phyloP scores from a whole-genome alignment of 2,888 invertebrate genomes.

The Clistopyga incitator region DNA sequence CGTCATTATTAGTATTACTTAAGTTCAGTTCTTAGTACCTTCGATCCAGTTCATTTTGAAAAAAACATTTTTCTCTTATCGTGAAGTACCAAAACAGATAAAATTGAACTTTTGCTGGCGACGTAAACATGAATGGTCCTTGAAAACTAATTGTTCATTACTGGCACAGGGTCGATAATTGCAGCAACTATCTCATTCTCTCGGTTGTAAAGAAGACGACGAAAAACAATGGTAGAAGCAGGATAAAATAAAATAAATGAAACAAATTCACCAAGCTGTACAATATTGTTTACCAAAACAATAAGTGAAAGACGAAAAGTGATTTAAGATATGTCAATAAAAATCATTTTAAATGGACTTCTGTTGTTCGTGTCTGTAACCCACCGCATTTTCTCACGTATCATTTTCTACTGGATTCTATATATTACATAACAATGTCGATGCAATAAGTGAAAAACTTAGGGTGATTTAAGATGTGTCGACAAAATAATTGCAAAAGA shows the following conservation, averaged over 20 bases:
- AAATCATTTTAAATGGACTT: slow-evolving; percentile 74
- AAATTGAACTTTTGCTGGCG: too few species aligned
- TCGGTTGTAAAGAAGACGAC: slow-evolving; percentile 35
- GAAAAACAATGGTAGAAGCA: slow-evolving; percentile 16
- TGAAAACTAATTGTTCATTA: neutral
- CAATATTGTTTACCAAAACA: slow-evolving; percentile 74
- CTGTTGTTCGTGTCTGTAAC: neutral
- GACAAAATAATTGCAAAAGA: slow-evolving; percentile 76
- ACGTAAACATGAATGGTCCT: neutral
- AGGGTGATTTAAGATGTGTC: slow-evolving; percentile 76
- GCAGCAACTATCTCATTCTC: neutral
- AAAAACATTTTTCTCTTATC: too few species aligned
- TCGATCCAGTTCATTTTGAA: too few species aligned
- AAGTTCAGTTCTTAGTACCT: too few species aligned
- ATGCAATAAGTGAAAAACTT: slow-evolving; percentile 77
- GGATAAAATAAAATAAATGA: slow-evolving; percentile 31
- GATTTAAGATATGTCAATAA: slow-evolving; percentile 77
- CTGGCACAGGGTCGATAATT: neutral
- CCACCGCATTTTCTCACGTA: neutral
- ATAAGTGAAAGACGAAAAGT: slow-evolving; percentile 77
- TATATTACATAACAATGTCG: too few species aligned
- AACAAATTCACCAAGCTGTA: slow-evolving; percentile 65
- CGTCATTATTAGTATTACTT: too few species aligned
- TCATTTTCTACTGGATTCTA: neutral
- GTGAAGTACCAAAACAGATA: too few species aligned